Conservation (phyloP, 1,140 invertebrate species). For the Rhyzopertha dominica region DNA sequence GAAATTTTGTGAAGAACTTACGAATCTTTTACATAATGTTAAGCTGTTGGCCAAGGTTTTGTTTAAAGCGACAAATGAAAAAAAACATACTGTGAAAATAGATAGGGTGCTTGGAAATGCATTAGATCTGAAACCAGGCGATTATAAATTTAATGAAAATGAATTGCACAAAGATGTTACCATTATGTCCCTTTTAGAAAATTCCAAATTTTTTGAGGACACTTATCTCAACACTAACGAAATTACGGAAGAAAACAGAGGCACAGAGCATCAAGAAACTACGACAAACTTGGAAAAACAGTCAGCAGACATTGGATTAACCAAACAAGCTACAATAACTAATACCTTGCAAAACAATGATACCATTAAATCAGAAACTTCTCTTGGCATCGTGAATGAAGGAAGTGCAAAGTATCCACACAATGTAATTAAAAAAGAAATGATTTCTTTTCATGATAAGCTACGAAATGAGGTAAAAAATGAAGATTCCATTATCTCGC, state of each 20-base stretch:
- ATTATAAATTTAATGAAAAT: conserved; percentile 39
- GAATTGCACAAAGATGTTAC: conserved; percentile 37
- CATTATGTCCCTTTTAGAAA: conserved; percentile 27
- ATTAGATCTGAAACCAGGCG: conserved; percentile 30
- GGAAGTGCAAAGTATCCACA: not conserved
- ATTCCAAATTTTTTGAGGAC: conserved; percentile 30
- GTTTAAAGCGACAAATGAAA: conserved; percentile 32
- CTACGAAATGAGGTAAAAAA: conserved; percentile 6
- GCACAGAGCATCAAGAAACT: too few relatives aligned
- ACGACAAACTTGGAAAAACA: too few relatives aligned
- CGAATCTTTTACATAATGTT: conserved; percentile 34
- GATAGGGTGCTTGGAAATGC: conserved; percentile 31
- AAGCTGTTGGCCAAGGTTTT: conserved; percentile 31
- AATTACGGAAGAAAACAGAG: too few relatives aligned
- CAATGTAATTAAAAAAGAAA: not conserved
- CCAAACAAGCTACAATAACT: not conserved
- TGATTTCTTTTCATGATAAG: not conserved
- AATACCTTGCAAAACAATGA: not conserved
- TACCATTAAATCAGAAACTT: not conserved
- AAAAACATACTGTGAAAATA: conserved; percentile 27
- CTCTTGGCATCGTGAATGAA: not conserved
- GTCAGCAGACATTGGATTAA: not conserved
- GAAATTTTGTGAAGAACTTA: conserved; percentile 40
- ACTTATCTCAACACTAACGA: too few relatives aligned
- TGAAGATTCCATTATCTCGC: conserved; percentile 10